Conservation (phyloP, 2,113 vertebrate species). For the Urocolius indicus region DNA sequence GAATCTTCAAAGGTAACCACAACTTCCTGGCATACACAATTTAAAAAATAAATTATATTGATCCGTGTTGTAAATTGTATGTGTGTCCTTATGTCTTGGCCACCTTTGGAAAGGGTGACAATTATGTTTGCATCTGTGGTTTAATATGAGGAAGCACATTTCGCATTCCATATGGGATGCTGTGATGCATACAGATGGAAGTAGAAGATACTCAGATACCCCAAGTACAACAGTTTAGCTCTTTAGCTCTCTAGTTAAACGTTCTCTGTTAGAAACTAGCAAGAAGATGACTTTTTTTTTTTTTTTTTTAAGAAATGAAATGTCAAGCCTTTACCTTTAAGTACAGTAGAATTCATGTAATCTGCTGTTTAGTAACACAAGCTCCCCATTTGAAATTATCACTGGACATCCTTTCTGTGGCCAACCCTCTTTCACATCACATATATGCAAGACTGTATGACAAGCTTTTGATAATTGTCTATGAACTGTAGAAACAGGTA, state of each 20-base stretch:
- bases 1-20: constrained; percentile 22
- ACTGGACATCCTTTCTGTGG: background rate
- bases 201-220: background rate
- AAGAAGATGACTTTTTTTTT: background rate
- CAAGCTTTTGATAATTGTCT: background rate
- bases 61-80: background rate
- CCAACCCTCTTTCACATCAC: background rate
- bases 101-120: constrained; percentile 13
- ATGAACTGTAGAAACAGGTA: background rate
- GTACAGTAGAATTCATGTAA: fast-evolving
- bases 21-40: background rate
- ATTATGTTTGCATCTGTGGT: background rate
- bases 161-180: background rate
- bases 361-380: background rate
- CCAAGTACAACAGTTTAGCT: background rate
- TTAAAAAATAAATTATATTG: background rate
- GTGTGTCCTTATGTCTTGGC: background rate
- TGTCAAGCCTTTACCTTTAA: background rate
- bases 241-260: background rate
- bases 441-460: background rate
- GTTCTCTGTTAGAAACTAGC: background rate
- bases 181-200: background rate
- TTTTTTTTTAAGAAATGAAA: too few relatives aligned
- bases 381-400: background rate
- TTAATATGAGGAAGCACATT: constrained; percentile 10